These are phyloP conservation scores for Poecile montanus DNA, from an alignment of 2,797 vertebrate species.

Conservation along the genomic window DNA sequence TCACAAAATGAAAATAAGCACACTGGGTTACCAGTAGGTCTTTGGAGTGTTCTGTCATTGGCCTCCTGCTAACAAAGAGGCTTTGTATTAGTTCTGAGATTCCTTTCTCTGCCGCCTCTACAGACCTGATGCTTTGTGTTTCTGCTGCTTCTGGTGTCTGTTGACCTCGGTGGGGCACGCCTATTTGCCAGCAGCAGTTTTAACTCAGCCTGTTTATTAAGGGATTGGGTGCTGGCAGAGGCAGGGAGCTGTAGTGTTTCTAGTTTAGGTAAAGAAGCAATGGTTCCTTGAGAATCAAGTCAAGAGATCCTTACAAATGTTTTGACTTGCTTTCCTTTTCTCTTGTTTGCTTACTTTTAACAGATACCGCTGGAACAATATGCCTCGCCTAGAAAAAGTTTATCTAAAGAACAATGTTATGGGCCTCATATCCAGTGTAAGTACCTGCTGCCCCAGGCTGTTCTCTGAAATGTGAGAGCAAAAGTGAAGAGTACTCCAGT, in stretches of 20 bases:
- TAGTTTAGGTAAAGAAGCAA: background rate
- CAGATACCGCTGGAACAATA: constrained; percentile 95
- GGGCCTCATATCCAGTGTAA: constrained; percentile 89
- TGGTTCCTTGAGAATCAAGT: background rate
- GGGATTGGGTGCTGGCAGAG: background rate
- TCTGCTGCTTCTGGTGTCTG: background rate
- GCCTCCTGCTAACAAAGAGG: background rate
- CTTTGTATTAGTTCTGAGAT: constrained; percentile 36
- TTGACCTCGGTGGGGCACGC: background rate
- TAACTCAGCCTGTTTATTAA: background rate
- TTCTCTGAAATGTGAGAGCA: background rate
- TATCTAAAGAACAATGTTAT: constrained; percentile 94
- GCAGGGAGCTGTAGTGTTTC: background rate
- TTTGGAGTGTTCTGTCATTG: background rate
- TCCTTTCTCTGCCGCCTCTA: background rate
- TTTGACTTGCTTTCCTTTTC: background rate
- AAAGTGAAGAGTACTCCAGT: background rate
- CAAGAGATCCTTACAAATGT: background rate
- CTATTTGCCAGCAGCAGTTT: background rate
- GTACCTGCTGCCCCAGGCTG: constrained; percentile 28
- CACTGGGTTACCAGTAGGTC: background rate
- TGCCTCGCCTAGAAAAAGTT: constrained; percentile 90
- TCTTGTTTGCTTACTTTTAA: background rate
- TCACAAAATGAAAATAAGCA: background rate
- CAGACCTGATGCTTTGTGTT: constrained; percentile 23